These are phyloP conservation scores for Sander vitreus DNA, from an alignment of 2,113 vertebrate species.

Conservation along the genomic window DNA sequence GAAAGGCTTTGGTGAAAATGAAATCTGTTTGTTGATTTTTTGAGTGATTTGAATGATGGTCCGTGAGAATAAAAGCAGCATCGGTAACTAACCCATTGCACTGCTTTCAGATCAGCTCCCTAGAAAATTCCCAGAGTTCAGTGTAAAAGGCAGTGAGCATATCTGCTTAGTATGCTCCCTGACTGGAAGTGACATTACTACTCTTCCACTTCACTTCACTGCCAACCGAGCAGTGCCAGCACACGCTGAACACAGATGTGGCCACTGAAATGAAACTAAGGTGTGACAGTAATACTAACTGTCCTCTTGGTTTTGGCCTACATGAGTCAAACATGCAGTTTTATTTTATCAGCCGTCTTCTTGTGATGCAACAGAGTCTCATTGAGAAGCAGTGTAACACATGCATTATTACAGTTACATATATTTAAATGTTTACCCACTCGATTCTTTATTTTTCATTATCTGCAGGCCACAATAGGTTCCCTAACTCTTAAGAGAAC, in stretches of 20 bases:
- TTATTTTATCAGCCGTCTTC: neutral
- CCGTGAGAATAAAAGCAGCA: neutral
- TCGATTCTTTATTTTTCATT: neutral
- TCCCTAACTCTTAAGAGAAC: neutral
- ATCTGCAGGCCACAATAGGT: neutral
- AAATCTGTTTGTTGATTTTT: neutral
- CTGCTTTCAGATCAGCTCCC: neutral
- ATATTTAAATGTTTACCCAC: neutral
- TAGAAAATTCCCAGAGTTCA: slow-evolving; percentile 57
- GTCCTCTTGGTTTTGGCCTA: neutral
- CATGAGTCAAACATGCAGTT: slow-evolving; percentile 16
- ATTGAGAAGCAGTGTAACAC: neutral
- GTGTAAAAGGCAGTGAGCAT: slow-evolving; percentile 11
- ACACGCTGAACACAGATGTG: slow-evolving; percentile 4
- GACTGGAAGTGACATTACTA: slow-evolving; percentile 53
- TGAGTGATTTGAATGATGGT: neutral
- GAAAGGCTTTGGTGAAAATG: neutral
- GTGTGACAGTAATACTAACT: slow-evolving; percentile 1
- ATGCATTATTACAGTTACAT: neutral
- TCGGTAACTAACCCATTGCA: neutral
- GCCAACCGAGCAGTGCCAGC: neutral
- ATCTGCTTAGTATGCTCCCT: slow-evolving; percentile 32
- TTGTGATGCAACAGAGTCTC: neutral
- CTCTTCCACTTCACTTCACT: slow-evolving; percentile 37
- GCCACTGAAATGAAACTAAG: slow-evolving; percentile 30